A percentile compares a stretch with the other conserved stretches of the same genome.
Evolutionary conservation across 2,113 vertebrate genomes (phyloP).

Genomic region (Lasiurus borealis): DNA sequence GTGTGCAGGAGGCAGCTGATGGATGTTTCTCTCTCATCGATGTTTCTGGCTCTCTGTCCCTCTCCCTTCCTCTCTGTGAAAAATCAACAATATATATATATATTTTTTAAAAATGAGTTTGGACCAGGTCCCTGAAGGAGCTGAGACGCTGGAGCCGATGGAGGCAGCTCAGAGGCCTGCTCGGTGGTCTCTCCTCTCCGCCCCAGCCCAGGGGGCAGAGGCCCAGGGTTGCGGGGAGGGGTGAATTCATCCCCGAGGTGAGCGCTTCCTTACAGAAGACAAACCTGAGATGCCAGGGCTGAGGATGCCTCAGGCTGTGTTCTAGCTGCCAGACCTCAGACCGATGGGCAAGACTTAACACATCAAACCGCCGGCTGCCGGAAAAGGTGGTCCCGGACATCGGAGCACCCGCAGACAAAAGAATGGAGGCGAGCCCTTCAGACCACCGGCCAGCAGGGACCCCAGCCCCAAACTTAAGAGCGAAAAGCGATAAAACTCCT

Average conservation of each 20-base stretch:
- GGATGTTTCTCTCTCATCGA: no score
- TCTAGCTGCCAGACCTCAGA: background rate
- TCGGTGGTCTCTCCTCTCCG: background rate
- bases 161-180: no score
- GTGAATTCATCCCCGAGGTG: background rate
- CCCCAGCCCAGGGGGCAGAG: background rate
- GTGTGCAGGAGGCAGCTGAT: no score
- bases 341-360: background rate
- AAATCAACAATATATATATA: no score
- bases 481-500: no score
- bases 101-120: no score
- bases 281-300: fast-evolving
- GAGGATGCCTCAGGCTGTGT: no score
- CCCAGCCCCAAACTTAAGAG: background rate
- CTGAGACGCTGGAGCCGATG: no score
- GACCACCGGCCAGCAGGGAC: fast-evolving
- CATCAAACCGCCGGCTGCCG: background rate
- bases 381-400: background rate
- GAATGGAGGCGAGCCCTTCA: background rate
- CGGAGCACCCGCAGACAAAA: background rate
- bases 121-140: background rate
- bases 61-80: no score
- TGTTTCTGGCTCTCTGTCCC: no score
- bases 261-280: background rate
- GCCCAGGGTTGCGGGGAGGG: background rate